A percentile compares a stretch with the other conserved stretches of the same genome.
Conservation (phyloP, 1,140 invertebrate genomes). For the Triops cancriformis region DNA sequence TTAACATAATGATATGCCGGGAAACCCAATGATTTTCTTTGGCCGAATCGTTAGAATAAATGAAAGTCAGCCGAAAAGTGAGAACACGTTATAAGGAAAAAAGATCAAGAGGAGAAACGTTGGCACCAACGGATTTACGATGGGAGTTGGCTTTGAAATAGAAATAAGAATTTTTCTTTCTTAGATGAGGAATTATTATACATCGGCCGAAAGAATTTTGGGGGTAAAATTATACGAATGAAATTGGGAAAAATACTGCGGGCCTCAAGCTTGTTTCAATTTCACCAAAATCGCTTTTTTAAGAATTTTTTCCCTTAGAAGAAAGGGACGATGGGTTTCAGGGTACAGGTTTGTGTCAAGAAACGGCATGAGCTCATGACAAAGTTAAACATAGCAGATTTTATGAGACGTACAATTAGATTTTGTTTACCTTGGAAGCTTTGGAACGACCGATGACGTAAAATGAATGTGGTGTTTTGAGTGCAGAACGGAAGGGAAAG, state of each 20-base stretch:
- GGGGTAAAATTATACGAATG: background rate
- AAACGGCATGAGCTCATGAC: background rate
- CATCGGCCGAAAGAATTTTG: background rate
- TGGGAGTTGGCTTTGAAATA: constrained; percentile 5
- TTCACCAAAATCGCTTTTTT: too few species aligned
- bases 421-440: background rate
- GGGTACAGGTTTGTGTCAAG: background rate
- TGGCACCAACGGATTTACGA: background rate
- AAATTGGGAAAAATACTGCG: too few species aligned
- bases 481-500: background rate
- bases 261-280: too few species aligned
- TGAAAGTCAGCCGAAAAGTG: constrained; percentile 1
- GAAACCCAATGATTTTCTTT: background rate
- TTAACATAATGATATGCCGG: background rate
- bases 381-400: background rate
- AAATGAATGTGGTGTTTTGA: background rate
- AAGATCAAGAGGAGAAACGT: background rate
- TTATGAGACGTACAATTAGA: background rate
- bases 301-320: too few species aligned
- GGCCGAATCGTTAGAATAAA: background rate
- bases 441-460: background rate
- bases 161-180: background rate
- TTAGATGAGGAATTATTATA: background rate
- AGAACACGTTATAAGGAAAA: background rate
- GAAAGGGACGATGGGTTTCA: too few species aligned